phyloP scores from a whole-genome alignment of 1,140 invertebrate genomes.

The Drusus annulatus region DNA sequence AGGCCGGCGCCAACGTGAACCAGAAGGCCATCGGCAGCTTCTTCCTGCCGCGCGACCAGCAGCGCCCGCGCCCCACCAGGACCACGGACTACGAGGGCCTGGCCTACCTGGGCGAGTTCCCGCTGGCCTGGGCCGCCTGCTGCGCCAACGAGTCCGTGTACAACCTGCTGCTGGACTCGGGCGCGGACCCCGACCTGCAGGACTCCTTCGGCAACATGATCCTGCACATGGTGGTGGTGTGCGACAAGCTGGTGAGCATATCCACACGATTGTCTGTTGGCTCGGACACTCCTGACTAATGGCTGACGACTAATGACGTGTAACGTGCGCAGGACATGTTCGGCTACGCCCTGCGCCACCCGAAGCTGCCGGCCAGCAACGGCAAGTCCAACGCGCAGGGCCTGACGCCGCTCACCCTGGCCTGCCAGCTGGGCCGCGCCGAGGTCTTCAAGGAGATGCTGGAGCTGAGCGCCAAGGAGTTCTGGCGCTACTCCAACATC shows the following conservation, averaged over 20 bases:
- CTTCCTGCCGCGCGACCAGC: constrained; percentile 93
- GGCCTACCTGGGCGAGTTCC: constrained; percentile 96
- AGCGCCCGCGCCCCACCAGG: constrained; percentile 79
- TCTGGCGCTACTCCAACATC: constrained; percentile 99
- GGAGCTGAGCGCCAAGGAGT: constrained; percentile 94
- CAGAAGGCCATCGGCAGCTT: constrained; percentile 95
- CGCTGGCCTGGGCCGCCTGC: constrained; percentile 96
- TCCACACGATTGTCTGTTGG: too few species aligned
- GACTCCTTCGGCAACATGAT: constrained; percentile 97
- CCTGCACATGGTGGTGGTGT: constrained; percentile 98
- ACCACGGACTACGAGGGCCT: constrained; percentile 95
- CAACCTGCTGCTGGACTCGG: constrained; percentile 92
- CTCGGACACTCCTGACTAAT: too few species aligned
- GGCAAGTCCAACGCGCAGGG: constrained; percentile 91
- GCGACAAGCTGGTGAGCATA: constrained; percentile 88
- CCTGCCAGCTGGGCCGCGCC: constrained; percentile 95
- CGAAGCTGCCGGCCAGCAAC: constrained; percentile 91
- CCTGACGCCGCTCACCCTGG: constrained; percentile 94
- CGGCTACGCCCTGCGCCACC: constrained; percentile 96
- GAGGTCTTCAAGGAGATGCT: constrained; percentile 98
- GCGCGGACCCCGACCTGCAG: constrained; percentile 93
- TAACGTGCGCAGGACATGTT: too few species aligned
- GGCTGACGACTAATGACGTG: too few species aligned
- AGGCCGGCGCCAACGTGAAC: constrained; percentile 91
- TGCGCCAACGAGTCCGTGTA: constrained; percentile 98